Base-by-base conservation (phyloP, 1,140 invertebrate species). In the Macrostomum lignano region DNA sequence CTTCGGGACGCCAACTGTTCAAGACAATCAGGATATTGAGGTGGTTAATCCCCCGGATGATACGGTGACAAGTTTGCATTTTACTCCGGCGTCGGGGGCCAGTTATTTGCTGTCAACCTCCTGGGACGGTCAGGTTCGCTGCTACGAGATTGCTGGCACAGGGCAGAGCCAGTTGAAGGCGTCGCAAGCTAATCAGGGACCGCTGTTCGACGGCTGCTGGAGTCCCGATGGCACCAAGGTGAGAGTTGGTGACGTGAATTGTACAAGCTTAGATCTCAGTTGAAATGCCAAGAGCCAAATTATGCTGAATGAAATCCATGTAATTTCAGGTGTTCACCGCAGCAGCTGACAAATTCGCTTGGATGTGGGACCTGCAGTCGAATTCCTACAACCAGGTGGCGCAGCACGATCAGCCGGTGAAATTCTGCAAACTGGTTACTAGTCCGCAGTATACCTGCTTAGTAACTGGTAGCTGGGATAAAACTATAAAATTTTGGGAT, bases 391-490 rank as follows among this genome's bases (percentile, higher is more conserved):
- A 86, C 36, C 81, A 88, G 62, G 75, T 94, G 10, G 82, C 79
- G 5, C 11, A 23, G 47, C 91, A 98, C 55, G 84, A 96, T 55
- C 81, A 74, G 7, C 79, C 88, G 0, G 70, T 98, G 0, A 86
- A 77, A 55, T 86, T 78, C 3, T 84, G 86, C 42, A 82, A 96
- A 51, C 96, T 78, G 77, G 70, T 98, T 19, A 93, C 93, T 61
- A 76, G 74, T 1, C 67, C 75, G 0, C 77, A 72, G 48, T 98
- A 98, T 55, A 70, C 70, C 1, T 96, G 86, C 54, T 60, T 98
- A 1, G 96, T 98, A 86, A 98, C 88, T 7, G 78, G 78, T 3
- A 91, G 82, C 14, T 98, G 84, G 84, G 91, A 98, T 52, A 94
- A 94, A 62, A 93, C 84, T 2, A 60, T 98, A 1, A 56, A 91